phyloP scores from a whole-genome alignment of 2,113 vertebrate genomes.

The Mystacornis crossleyi region DNA sequence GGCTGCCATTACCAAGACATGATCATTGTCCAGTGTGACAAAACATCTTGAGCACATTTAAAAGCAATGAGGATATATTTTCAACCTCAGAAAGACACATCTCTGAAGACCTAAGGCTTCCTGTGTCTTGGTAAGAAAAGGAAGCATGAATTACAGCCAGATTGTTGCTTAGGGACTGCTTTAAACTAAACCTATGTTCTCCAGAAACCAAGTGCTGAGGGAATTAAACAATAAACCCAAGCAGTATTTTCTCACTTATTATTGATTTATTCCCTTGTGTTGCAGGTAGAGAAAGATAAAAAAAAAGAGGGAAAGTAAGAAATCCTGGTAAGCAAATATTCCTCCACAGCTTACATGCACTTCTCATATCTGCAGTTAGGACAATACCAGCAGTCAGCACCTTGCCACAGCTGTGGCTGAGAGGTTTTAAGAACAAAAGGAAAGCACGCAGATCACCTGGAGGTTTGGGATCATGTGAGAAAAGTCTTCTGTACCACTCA shows the following conservation, averaged over 20 bases:
- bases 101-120: neutral
- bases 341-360: neutral
- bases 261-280: neutral
- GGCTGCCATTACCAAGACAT: neutral
- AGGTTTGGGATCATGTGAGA: neutral
- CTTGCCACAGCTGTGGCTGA: neutral
- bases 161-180: constrained; percentile 14
- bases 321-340: neutral
- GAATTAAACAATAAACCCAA: constrained; percentile 51
- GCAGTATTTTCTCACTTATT: constrained; percentile 45
- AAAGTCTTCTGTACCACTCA: neutral
- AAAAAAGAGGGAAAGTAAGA: neutral
- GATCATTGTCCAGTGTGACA: neutral
- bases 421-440: neutral
- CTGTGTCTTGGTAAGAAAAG: neutral
- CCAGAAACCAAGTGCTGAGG: constrained; percentile 21
- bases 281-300: neutral
- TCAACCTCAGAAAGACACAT: neutral
- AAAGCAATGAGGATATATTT: neutral
- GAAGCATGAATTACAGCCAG: constrained; percentile 8
- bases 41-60: neutral
- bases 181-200: constrained; percentile 49
- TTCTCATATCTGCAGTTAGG: neutral
- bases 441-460: neutral
- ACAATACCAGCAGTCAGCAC: neutral